A percentile compares a stretch with the other conserved stretches of the same genome.
Evolutionary conservation across 2,888 invertebrate genomes (phyloP).

Genomic region (Drosophila macrospina): DNA sequence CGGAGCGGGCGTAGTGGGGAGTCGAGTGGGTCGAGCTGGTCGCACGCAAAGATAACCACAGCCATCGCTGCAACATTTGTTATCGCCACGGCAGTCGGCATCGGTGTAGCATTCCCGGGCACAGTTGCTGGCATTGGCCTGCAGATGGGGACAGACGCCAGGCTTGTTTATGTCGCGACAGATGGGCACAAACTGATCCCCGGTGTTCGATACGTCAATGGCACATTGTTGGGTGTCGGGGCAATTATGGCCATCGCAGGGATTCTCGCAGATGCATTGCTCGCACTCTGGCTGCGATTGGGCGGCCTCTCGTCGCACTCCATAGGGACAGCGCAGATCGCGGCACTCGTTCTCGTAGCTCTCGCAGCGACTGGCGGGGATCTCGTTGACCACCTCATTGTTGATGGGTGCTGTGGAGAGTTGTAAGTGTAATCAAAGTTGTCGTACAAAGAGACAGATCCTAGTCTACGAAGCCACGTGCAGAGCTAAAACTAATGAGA

Average conservation of each 20-base stretch:
- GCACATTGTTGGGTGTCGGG: conserved; percentile 89
- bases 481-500: conserved; percentile 66
- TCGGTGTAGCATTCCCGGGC: conserved; percentile 91
- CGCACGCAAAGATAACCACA: conserved; percentile 91
- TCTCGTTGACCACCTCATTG: conserved; percentile 58
- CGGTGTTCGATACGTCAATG: conserved; percentile 86
- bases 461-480: conserved; percentile 49
- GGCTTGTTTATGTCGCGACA: conserved; percentile 87
- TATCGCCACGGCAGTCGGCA: conserved; percentile 91
- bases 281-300: conserved; percentile 88
- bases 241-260: conserved; percentile 89
- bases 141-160: conserved; percentile 88
- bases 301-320: conserved; percentile 88
- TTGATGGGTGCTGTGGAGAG: conserved; percentile 50
- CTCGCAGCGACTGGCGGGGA: conserved; percentile 86
- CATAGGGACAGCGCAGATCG: conserved; percentile 89
- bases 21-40: conserved; percentile 86
- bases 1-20: conserved; percentile 85
- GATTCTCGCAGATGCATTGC: conserved; percentile 91
- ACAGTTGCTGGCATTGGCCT: conserved; percentile 87
- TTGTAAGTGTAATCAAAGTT: not conserved
- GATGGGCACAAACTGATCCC: conserved; percentile 80
- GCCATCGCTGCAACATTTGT: conserved; percentile 93
- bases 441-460: not conserved
- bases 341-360: conserved; percentile 88